Conservation (phyloP, 2,797 vertebrate genomes). For the Enteromius paludinosus region DNA sequence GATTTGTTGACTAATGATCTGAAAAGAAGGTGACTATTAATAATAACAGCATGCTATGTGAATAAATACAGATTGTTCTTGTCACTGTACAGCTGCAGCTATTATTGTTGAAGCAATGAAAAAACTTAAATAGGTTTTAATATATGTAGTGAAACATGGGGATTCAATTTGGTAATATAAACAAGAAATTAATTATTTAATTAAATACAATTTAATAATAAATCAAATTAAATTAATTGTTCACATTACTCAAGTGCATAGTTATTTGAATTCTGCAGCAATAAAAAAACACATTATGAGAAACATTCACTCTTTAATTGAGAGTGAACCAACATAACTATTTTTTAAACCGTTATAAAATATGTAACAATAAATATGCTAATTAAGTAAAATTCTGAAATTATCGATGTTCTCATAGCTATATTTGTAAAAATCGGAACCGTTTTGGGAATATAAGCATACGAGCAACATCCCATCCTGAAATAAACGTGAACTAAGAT, state of each 20-base stretch:
- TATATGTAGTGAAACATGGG: not conserved
- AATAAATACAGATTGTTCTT: not conserved
- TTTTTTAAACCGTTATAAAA: not conserved
- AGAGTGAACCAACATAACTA: not conserved
- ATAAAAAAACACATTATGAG: too few species aligned
- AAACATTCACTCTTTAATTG: too few species aligned
- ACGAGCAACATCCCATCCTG: not conserved
- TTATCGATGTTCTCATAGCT: not conserved
- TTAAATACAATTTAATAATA: not conserved
- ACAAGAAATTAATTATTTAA: not conserved
- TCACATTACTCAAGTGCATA: not conserved
- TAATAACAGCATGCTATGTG: not conserved
- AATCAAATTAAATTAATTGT: not conserved
- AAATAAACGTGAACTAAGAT: not conserved
- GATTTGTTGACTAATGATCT: slow-evolving; percentile 9
- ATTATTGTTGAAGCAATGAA: not conserved
- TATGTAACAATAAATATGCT: not conserved
- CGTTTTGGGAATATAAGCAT: not conserved
- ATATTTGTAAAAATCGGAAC: not conserved
- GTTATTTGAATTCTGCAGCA: not conserved
- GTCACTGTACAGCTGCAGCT: not conserved
- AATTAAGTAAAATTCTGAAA: not conserved
- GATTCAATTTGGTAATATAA: not conserved
- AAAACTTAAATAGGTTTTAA: not conserved
- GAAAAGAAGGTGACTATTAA: not conserved